Percentiles rank a stretch among this genome's conserved stretches.
Evolutionary conservation across 1,140 invertebrate genomes (phyloP).

Genomic region (Orius laevigatus): DNA sequence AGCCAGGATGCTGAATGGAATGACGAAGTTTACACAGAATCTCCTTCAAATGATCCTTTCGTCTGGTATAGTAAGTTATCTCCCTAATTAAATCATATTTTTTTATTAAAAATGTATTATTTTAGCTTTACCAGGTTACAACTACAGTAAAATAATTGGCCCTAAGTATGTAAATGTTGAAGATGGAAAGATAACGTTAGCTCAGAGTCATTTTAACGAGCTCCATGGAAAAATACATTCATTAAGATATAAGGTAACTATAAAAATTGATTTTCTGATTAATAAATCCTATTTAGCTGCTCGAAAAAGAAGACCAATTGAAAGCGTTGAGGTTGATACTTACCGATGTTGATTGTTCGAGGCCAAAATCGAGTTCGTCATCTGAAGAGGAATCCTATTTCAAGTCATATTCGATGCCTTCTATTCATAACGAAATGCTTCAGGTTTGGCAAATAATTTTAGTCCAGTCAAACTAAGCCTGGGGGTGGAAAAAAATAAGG

Average conservation of each 20-base stretch:
- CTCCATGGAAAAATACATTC: constrained; percentile 39
- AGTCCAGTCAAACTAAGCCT: no score
- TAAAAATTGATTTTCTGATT: constrained; percentile 3
- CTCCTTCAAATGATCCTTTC: no score
- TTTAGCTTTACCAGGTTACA: neutral
- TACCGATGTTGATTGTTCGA: constrained; percentile 15
- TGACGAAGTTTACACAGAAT: no score
- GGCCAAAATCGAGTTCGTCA: constrained; percentile 23
- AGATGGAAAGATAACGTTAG: constrained; percentile 41
- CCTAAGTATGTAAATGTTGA: constrained; percentile 30
- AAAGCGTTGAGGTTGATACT: constrained; percentile 22
- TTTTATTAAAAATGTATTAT: constrained; percentile 1
- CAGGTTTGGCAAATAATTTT: constrained; percentile 45
- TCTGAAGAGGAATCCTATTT: constrained; percentile 67
- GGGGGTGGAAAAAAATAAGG: no score
- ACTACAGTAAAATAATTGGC: constrained; percentile 17
- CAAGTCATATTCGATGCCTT: constrained; percentile 91
- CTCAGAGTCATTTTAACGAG: constrained; percentile 42
- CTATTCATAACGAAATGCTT: constrained; percentile 93
- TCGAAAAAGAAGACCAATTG: constrained; percentile 10
- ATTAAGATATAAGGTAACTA: constrained; percentile 27
- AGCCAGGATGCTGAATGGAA: no score
- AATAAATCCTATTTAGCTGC: constrained; percentile 1
- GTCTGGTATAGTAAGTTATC: neutral
- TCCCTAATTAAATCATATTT: no score